Evolutionary conservation across 1,140 invertebrate genomes (phyloP).

Genomic region (Antheraea mylitta): DNA sequence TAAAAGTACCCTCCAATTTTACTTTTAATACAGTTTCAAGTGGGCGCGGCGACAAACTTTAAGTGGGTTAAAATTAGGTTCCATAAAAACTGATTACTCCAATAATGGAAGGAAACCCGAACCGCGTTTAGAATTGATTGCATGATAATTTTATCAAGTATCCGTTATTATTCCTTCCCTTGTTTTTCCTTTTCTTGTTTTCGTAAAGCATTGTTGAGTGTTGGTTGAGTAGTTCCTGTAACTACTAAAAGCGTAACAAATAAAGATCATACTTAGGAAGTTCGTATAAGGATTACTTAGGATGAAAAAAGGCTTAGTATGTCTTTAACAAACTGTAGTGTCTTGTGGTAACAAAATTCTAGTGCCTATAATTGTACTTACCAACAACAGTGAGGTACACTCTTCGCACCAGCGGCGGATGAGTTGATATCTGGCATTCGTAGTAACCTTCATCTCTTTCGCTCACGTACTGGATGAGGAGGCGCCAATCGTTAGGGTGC

Average conservation of each 20-base stretch:
- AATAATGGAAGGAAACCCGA: not conserved
- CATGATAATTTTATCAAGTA: not conserved
- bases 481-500: constrained; percentile 89
- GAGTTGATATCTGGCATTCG: constrained; percentile 89
- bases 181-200: not conserved
- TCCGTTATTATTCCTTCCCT: not conserved
- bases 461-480: constrained; percentile 86
- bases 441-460: constrained; percentile 87
- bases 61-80: too few species aligned
- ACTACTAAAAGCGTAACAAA: not conserved
- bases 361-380: constrained; percentile 66
- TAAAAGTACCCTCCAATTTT: too few species aligned
- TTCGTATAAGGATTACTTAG: too few species aligned
- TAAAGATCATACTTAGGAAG: not conserved
- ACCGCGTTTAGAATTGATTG: not conserved
- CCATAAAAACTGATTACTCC: not conserved
- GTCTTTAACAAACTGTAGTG: too few species aligned
- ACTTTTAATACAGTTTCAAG: too few species aligned
- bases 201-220: not conserved
- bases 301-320: too few species aligned
- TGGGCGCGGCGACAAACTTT: too few species aligned
- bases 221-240: too few species aligned
- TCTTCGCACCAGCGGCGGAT: constrained; percentile 86
- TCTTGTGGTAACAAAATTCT: not conserved
- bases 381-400: constrained; percentile 87